phyloP scores from a whole-genome alignment of 2,113 vertebrate species.

The Dromas ardeola region DNA sequence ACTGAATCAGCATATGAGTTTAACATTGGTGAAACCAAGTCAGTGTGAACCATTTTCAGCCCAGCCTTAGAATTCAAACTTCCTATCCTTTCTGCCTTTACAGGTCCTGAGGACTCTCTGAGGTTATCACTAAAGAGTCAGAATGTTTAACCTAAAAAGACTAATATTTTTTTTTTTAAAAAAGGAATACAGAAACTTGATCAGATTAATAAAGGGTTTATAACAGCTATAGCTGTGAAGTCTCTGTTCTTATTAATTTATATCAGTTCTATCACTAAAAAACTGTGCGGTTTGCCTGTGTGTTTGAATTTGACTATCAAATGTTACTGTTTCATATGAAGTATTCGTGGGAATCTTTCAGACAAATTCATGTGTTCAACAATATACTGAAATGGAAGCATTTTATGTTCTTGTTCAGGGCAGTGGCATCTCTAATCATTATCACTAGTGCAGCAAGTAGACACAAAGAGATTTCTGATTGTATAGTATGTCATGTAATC shows the following conservation, averaged over 20 bases:
- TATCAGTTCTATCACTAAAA: not conserved
- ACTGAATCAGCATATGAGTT: not conserved
- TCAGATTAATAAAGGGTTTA: not conserved
- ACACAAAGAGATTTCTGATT: not conserved
- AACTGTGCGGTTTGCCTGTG: fast-evolving
- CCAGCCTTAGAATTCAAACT: not conserved
- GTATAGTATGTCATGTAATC: not conserved
- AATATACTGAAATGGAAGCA: not conserved
- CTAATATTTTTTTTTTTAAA: too few species aligned
- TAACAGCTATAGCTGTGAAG: not conserved
- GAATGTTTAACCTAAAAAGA: not conserved
- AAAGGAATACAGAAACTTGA: not conserved
- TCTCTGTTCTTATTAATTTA: not conserved
- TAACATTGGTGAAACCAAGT: not conserved
- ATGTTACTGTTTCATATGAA: not conserved
- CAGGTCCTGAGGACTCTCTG: not conserved
- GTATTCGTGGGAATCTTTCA: not conserved
- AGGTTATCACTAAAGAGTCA: not conserved
- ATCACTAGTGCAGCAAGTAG: not conserved
- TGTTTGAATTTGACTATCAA: not conserved
- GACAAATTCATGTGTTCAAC: not conserved
- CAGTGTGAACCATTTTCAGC: not conserved
- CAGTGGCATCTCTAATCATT: not conserved
- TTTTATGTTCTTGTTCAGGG: not conserved
- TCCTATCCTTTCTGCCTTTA: not conserved